phyloP scores from a whole-genome alignment of 2,797 vertebrate species.

The Tapera naevia region DNA sequence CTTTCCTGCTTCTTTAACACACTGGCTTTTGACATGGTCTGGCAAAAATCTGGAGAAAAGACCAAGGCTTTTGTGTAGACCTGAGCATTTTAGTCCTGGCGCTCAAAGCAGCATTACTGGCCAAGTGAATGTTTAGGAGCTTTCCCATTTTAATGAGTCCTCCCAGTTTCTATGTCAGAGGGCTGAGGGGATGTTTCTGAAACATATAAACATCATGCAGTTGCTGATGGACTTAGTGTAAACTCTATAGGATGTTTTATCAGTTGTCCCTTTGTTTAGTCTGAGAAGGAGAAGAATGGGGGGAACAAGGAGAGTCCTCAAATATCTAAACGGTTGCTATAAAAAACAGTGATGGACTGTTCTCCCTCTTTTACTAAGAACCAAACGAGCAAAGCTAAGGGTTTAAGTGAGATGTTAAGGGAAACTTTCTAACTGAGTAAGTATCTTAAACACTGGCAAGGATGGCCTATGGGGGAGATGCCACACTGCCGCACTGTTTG shows the following conservation, averaged over 20 bases:
- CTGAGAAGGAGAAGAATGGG: conserved; percentile 1
- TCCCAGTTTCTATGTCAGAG: conserved; percentile 11
- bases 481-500: background rate
- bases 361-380: background rate
- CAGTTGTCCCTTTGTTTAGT: conserved; percentile 49
- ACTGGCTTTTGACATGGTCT: background rate
- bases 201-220: conserved; percentile 30
- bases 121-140: background rate
- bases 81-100: background rate
- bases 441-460: background rate
- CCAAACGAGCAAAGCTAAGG: background rate
- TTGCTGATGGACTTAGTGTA: conserved; percentile 46
- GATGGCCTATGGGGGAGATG: background rate
- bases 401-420: background rate
- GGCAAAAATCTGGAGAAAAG: background rate
- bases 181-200: conserved; percentile 15
- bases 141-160: background rate
- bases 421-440: background rate
- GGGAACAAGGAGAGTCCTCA: background rate
- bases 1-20: background rate
- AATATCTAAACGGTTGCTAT: background rate
- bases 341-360: background rate
- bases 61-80: background rate
- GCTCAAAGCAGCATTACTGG: background rate
- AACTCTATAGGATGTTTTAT: conserved; percentile 57